A percentile compares a stretch with the other conserved stretches of the same genome.
These are phyloP conservation scores for Apodemus speciosus DNA, from an alignment of 2,113 vertebrate genomes.

Conservation along the genomic window DNA sequence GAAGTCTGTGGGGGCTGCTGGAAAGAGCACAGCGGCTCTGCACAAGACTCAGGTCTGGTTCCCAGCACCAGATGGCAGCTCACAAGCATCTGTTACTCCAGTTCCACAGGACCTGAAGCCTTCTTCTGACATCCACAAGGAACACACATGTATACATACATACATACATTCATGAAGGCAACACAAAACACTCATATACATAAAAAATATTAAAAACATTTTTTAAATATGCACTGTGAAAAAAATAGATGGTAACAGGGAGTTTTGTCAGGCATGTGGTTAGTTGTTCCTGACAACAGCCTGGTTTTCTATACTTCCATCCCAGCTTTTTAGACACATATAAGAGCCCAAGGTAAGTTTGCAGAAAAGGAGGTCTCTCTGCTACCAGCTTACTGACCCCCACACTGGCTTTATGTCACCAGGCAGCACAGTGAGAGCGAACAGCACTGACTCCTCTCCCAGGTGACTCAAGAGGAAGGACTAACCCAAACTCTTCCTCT, in stretches of 20 bases:
- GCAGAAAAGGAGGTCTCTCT: not conserved
- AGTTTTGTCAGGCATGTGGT: not conserved
- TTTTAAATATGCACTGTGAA: not conserved
- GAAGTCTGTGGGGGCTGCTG: not conserved
- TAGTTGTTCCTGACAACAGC: not conserved
- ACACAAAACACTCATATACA: not conserved
- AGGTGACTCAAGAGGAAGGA: not conserved
- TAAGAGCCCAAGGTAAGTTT: not conserved
- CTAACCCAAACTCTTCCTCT: not conserved
- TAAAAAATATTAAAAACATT: not conserved
- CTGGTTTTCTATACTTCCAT: slow-evolving; percentile 24
- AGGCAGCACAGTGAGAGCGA: not conserved
- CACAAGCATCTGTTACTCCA: not conserved
- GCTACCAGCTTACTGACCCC: not conserved
- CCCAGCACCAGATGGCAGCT: not conserved
- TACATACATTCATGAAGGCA: not conserved
- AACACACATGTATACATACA: too few species aligned
- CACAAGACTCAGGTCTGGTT: not conserved
- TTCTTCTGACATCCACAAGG: not conserved
- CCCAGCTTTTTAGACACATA: slow-evolving; percentile 3
- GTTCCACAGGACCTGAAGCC: not conserved
- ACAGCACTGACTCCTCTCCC: not conserved
- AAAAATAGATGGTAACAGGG: slow-evolving; percentile 21
- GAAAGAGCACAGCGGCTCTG: not conserved
- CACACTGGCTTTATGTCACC: not conserved